Evolutionary conservation across 2,113 vertebrate genomes (phyloP).

Genomic region (Menidia beryllina): DNA sequence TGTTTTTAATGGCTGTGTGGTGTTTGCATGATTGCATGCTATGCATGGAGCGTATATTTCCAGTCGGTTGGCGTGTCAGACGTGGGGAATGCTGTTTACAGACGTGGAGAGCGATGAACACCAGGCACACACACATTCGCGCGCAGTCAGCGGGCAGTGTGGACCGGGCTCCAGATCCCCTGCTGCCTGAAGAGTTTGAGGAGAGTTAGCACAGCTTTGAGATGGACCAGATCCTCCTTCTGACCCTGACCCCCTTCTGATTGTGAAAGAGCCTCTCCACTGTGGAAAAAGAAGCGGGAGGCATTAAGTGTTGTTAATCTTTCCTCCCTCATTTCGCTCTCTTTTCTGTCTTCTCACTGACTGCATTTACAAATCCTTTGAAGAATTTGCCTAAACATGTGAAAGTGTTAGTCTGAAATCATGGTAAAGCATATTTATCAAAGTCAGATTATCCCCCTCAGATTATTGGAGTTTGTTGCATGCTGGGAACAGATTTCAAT

Average conservation of each 20-base stretch:
- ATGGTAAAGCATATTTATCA: fast-evolving
- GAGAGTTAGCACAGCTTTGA: constrained; percentile 21
- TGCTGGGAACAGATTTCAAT: too few species aligned
- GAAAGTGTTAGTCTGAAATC: too few species aligned
- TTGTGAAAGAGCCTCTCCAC: constrained; percentile 46
- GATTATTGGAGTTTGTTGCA: too few species aligned
- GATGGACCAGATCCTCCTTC: constrained; percentile 33
- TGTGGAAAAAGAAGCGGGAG: neutral
- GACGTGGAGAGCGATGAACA: constrained; percentile 41
- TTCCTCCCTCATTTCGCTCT: too few species aligned
- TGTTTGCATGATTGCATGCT: neutral
- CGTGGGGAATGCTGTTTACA: constrained; percentile 68
- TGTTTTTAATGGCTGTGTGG: neutral
- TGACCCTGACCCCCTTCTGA: constrained; percentile 18
- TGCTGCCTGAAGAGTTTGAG: neutral
- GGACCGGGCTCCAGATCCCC: constrained; percentile 7
- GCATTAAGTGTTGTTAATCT: neutral
- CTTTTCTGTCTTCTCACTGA: neutral
- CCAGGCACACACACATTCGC: constrained; percentile 27
- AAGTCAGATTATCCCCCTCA: neutral
- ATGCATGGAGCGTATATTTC: neutral
- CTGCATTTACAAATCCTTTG: neutral
- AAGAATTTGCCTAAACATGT: too few species aligned
- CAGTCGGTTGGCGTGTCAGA: constrained; percentile 35
- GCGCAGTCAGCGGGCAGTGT: constrained; percentile 10